These are phyloP conservation scores for Aselliscus stoliczkanus DNA, from an alignment of 2,797 vertebrate genomes.

Conservation along the genomic window DNA sequence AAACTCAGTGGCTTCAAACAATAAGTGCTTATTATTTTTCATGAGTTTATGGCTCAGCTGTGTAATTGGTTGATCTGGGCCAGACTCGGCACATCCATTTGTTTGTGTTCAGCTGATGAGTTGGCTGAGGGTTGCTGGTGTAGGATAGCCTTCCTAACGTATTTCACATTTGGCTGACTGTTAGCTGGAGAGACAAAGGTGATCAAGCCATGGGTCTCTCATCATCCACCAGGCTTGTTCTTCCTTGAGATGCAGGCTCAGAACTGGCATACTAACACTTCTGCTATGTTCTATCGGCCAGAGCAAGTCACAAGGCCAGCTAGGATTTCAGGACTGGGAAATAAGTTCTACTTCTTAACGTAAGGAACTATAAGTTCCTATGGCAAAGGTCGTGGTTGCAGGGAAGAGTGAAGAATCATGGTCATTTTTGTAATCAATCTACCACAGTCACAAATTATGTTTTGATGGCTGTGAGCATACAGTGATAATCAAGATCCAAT, in stretches of 20 bases:
- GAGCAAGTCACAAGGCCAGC: background rate
- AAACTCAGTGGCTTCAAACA: background rate
- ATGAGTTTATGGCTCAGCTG: background rate
- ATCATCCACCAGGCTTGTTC: background rate
- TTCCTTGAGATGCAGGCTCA: background rate
- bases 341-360: background rate
- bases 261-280: background rate
- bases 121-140: background rate
- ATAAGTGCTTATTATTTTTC: background rate
- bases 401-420: background rate
- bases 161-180: background rate
- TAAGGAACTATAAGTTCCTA: background rate
- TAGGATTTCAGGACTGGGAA: background rate
- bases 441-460: background rate
- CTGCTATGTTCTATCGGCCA: background rate
- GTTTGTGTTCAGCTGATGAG: background rate
- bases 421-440: background rate
- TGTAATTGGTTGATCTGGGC: background rate
- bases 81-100: background rate
- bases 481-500: background rate
- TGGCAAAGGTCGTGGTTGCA: background rate
- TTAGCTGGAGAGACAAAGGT: background rate
- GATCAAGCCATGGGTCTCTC: background rate
- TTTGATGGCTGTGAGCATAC: background rate
- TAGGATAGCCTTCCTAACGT: background rate